A percentile compares a stretch with the other conserved stretches of the same genome.
These are phyloP conservation scores for Drosophila borborema DNA, from an alignment of 2,888 invertebrate species.

Conservation along the genomic window DNA sequence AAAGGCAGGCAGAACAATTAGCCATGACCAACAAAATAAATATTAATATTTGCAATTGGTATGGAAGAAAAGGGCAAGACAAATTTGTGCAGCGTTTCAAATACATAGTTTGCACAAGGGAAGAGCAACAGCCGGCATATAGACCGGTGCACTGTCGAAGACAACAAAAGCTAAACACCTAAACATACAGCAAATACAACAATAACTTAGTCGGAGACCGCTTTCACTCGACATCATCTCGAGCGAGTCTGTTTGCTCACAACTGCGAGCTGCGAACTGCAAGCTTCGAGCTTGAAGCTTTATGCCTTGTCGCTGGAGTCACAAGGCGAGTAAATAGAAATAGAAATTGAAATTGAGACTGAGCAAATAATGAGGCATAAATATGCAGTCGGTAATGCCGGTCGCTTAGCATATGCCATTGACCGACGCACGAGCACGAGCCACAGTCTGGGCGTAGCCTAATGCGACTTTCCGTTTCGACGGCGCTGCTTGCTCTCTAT, in stretches of 20 bases:
- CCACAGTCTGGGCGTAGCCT: conserved; percentile 1
- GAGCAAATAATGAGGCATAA: conserved; percentile 81
- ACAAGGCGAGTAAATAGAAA: conserved; percentile 69
- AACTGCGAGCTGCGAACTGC: conserved; percentile 14
- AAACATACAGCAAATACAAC: conserved; percentile 19
- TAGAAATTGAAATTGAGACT: conserved; percentile 76
- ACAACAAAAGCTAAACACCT: conserved; percentile 14
- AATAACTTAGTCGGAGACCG: conserved; percentile 55
- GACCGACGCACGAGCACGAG: conserved; percentile 40
- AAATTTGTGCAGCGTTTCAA: conserved; percentile 18
- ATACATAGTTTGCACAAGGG: conserved; percentile 17
- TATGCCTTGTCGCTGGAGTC: conserved; percentile 53
- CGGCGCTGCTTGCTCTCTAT: not conserved
- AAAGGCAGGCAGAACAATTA: conserved; percentile 33
- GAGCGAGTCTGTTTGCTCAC: conserved; percentile 46
- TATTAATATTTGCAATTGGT: conserved; percentile 44
- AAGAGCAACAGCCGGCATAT: conserved; percentile 60
- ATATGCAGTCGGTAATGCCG: conserved; percentile 63
- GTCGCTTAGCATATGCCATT: conserved; percentile 44
- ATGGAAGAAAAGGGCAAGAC: conserved; percentile 24
- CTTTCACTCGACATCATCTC: conserved; percentile 69
- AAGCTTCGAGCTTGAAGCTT: conserved; percentile 10
- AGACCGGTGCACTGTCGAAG: conserved; percentile 35
- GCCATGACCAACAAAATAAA: conserved; percentile 33
- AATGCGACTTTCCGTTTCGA: conserved; percentile 44